Conservation (phyloP, 53 echinoderm and acorn worm genomes). For the Echinometra lucunter region DNA sequence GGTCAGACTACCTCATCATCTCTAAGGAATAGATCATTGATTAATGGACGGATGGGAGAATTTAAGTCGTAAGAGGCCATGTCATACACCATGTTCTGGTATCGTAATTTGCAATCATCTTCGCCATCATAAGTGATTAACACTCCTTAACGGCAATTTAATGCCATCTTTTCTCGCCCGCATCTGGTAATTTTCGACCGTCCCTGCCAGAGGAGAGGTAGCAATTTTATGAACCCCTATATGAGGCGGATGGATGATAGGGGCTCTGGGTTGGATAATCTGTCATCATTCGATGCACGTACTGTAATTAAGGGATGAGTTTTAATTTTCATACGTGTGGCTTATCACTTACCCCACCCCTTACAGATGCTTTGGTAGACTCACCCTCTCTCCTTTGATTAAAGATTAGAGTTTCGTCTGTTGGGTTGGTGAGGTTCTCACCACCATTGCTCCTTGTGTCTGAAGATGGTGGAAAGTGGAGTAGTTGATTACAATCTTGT, state of each 20-base stretch:
- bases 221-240: background rate
- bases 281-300: conserved; percentile 47
- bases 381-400: background rate
- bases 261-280: conserved; percentile 34
- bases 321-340: conserved; percentile 54
- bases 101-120: conserved; percentile 41
- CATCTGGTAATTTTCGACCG: conserved; percentile 37
- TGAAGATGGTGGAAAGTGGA: conserved; percentile 3
- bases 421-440: background rate
- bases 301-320: conserved; percentile 37
- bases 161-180: conserved; percentile 39
- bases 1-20: background rate
- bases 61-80: background rate
- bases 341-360: conserved; percentile 14
- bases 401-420: background rate
- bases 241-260: background rate
- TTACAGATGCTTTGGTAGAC: background rate
- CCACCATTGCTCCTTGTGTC: background rate
- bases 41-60: background rate
- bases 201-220: background rate
- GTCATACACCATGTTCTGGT: conserved; percentile 10
- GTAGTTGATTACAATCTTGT: background rate
- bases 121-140: conserved; percentile 29
- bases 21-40: conserved; percentile 3
- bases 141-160: conserved; percentile 48